Evolutionary conservation across 2,797 vertebrate species (phyloP), one percentile per base, ranked within the genome.

Genomic region (Myioborus miniatus): DNA sequence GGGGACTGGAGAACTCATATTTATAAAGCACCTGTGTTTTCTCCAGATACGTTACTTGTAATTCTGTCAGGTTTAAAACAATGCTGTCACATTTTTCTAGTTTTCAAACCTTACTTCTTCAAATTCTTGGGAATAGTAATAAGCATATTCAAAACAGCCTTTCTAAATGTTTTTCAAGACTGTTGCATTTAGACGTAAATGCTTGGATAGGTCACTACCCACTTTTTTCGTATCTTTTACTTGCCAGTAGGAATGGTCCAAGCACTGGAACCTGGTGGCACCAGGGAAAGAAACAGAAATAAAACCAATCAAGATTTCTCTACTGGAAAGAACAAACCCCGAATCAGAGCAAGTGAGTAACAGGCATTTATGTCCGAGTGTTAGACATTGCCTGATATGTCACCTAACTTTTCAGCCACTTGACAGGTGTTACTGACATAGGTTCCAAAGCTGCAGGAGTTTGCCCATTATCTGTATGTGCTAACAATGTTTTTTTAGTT

Each of bases 41-140:
- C 80, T n/a, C 15, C 27, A 59, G 29, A 20, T 46, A 27, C 1
- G 3, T 36, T 69, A 63, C 16, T n/a, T 47, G 11, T 13, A 55
- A 59, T 74, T 80, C 17, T 77, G n/a, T 36, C 44, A 77, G 9
- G 11, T 43, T 88, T 67, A 74, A 29, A 80, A 53, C 44, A 86
- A 43, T 30, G 30, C 12, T 37, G 24, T 46, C 24, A 43, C 10
- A 32, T 53, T 65, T 46, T 79, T 50, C 43, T 60, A 80, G 64
- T 21, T 83, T 83, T 76, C 55, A 85, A 78, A 93, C 6, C 16
- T n/a, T 76, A 41, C 16, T 72, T 83, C 71, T 87, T 68, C 11
- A 84, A 47, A 53, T 50, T 59, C 23, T 67, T 72, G 10, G 16
- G 50, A 92, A 76, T 10, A 71, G 20, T 24, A 74, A 60, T 15